These are phyloP conservation scores for Sarcophaga bullata DNA, from an alignment of 1,140 invertebrate genomes.

Conservation along the genomic window DNA sequence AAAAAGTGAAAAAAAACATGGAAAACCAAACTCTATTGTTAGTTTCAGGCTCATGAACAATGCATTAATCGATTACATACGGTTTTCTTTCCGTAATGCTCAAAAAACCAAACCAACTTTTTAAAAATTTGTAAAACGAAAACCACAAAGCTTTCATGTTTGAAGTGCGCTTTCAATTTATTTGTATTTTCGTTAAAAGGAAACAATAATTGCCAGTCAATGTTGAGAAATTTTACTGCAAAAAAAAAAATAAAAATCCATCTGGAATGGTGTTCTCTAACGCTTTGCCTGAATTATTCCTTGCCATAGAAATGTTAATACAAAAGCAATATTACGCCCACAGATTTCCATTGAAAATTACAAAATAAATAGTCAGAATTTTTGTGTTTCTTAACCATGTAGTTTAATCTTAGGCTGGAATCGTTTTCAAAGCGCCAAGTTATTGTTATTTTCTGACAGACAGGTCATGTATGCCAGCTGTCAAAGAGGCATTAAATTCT, in stretches of 20 bases:
- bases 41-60: not conserved
- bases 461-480: not conserved
- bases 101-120: not conserved
- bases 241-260: not conserved
- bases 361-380: not conserved
- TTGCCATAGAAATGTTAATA: not conserved
- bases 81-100: not conserved
- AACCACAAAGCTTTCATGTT: slow-evolving; percentile 5
- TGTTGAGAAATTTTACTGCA: not conserved
- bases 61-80: slow-evolving; percentile 9
- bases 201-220: not conserved
- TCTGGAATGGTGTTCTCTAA: not conserved
- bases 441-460: not conserved
- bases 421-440: not conserved
- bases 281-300: not conserved
- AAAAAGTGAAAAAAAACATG: not conserved
- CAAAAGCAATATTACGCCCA: not conserved
- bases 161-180: no score
- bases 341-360: not conserved
- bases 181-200: not conserved
- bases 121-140: not conserved
- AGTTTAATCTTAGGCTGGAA: no score
- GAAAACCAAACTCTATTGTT: not conserved
- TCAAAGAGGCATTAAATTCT: no score
- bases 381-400: no score